A percentile compares a stretch with the other conserved stretches of the same genome.
These are phyloP conservation scores for Protobothrops mucrosquamatus DNA, from an alignment of 2,113 vertebrate species.

Conservation along the genomic window DNA sequence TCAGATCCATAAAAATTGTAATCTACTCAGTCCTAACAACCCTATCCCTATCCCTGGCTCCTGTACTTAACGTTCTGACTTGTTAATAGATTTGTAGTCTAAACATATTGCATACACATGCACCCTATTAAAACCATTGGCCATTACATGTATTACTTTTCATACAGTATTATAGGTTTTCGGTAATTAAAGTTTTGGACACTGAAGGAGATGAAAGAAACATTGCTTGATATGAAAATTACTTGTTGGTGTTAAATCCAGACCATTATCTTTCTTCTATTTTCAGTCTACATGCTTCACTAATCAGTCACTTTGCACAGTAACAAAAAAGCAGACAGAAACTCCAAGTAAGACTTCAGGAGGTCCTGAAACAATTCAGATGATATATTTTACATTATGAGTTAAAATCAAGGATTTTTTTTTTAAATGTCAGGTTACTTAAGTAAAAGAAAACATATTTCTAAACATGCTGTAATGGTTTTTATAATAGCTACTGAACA, in stretches of 20 bases:
- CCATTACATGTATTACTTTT: background rate
- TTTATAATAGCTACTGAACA: slow-evolving; percentile 29
- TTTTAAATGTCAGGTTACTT: slow-evolving; percentile 6
- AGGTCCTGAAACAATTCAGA: slow-evolving; percentile 3
- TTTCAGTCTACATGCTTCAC: background rate
- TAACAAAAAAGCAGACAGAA: background rate
- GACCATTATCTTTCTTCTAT: background rate
- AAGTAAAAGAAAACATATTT: background rate
- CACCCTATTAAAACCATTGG: background rate
- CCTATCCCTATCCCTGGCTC: background rate
- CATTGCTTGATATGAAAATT: background rate
- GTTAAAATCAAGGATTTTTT: slow-evolving; percentile 11
- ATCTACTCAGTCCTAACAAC: background rate
- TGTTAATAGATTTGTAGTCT: background rate
- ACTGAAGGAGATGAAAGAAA: background rate
- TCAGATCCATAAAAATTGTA: background rate
- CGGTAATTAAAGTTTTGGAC: background rate
- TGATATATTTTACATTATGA: background rate
- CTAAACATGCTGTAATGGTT: slow-evolving; percentile 16
- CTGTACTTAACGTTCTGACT: background rate
- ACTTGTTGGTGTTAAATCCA: background rate
- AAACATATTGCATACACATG: background rate
- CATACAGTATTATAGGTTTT: background rate
- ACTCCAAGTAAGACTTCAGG: background rate
- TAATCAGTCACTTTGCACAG: background rate